These are phyloP conservation scores for Drosophila meridiana DNA, from an alignment of 2,888 invertebrate species.

Conservation along the genomic window DNA sequence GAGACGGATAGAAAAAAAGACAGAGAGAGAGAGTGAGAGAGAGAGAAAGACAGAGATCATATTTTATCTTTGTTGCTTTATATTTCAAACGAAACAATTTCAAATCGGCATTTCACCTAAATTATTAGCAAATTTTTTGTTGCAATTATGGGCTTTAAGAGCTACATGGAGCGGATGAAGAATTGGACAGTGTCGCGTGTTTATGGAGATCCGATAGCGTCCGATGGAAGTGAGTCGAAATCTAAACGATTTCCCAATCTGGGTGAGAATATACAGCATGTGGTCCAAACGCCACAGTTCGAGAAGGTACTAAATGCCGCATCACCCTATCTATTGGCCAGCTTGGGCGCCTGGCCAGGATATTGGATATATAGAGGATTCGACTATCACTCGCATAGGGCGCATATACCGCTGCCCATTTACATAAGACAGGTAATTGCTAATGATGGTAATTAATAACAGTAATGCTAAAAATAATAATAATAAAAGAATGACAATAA, in stretches of 20 bases:
- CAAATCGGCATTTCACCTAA: background rate
- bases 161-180: constrained; percentile 32
- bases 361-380: constrained; percentile 73
- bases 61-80: constrained; percentile 3
- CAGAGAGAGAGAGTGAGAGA: background rate
- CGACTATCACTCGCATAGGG: constrained; percentile 66
- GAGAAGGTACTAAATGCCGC: constrained; percentile 47
- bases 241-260: constrained; percentile 44
- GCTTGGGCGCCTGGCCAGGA: constrained; percentile 72
- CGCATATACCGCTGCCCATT: constrained; percentile 57
- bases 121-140: constrained; percentile 12
- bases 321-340: constrained; percentile 62
- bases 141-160: constrained; percentile 52
- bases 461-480: background rate
- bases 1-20: background rate
- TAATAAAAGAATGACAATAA: background rate
- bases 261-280: constrained; percentile 64
- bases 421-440: constrained; percentile 69
- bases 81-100: constrained; percentile 5
- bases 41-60: background rate
- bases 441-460: background rate
- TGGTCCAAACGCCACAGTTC: constrained; percentile 61
- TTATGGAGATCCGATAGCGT: background rate
- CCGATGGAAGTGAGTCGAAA: constrained; percentile 5
- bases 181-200: constrained; percentile 22